Base-by-base conservation (phyloP, 1,140 invertebrate genomes). In the Lordiphosa clarofinis region DNA sequence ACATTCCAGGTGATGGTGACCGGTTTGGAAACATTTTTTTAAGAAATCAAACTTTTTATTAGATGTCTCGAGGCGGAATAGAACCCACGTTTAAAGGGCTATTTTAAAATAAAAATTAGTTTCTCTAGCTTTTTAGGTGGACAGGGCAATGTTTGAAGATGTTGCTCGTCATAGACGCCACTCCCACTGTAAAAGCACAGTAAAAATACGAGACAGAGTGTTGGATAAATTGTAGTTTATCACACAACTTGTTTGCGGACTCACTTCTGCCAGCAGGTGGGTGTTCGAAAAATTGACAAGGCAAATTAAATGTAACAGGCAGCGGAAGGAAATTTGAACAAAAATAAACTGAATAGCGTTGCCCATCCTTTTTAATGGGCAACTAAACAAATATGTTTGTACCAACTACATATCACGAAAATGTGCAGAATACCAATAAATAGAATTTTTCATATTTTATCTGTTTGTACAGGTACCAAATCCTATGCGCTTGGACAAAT, bases 241-340 rank as follows among this genome's bases (percentile, higher is more conserved):
- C 28, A 33, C 19, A 11, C 38, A 37, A 4, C 28, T 43, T 36
- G 53, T 5, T 9, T 12, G n/a, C 10, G 12, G 11, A 12, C 43
- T 46, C 11, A 33, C 37, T 11, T 40, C 11, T 19, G 38, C 9
- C 19, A 8, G 47, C 13, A 31, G 31, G 47, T 19, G 24, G 19
- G 31, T 47, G 44, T 12, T 35, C 21, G 7, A 24, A 13, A 56
- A 43, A 60, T 49, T 60, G 62, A 50, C 55, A 63, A 40, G 56
- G n/a, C 24, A 46, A 19, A 19, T 19, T 19, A 1, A 19, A 31
- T 31, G 28, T 31, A 31, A 31, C 28, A 15, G 38, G 13, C 43
- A 42, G 53, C 59, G 37, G 61, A 54, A 54, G 59, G 55, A 63
- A 68, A 58, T 58, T 57, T 19, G 57, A 57, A 43, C 55, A 70